A percentile compares a stretch with the other conserved stretches of the same genome.
These are phyloP conservation scores for Zeugodacus cucurbitae DNA, from an alignment of 1,140 invertebrate species.

Conservation along the genomic window DNA sequence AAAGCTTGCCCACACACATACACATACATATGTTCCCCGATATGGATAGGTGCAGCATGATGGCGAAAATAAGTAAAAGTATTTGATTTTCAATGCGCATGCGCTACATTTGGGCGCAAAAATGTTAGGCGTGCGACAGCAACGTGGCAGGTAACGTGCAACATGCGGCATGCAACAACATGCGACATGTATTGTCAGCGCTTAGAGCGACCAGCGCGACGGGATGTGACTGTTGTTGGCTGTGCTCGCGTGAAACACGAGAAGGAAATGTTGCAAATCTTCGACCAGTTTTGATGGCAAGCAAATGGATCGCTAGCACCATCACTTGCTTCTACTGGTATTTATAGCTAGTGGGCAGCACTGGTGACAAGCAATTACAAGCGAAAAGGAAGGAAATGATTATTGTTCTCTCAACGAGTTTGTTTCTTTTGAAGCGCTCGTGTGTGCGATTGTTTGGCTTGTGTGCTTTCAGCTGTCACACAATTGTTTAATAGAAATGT, in stretches of 20 bases:
- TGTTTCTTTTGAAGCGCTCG: background rate
- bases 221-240: background rate
- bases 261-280: background rate
- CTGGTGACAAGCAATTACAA: background rate
- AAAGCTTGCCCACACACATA: background rate
- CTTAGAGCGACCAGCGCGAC: background rate
- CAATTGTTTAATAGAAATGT: background rate
- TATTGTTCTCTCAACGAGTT: background rate
- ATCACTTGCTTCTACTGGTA: too few relatives aligned
- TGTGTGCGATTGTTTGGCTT: background rate
- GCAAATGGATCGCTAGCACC: too few relatives aligned
- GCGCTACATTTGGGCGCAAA: conserved; percentile 28
- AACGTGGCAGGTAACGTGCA: conserved; percentile 27
- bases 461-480: too few relatives aligned
- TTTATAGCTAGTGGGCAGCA: conserved; percentile 3
- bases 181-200: conserved; percentile 29
- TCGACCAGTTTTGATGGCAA: too few relatives aligned
- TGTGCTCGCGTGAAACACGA: background rate
- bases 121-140: conserved; percentile 20
- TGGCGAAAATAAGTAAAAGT: background rate
- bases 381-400: background rate
- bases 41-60: background rate
- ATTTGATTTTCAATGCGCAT: background rate
- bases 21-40: background rate
- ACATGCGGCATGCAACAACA: conserved; percentile 10